A percentile compares a stretch with the other conserved stretches of the same genome.
Conservation (phyloP, 2,113 vertebrate genomes). For the Chunga burmeisteri region DNA sequence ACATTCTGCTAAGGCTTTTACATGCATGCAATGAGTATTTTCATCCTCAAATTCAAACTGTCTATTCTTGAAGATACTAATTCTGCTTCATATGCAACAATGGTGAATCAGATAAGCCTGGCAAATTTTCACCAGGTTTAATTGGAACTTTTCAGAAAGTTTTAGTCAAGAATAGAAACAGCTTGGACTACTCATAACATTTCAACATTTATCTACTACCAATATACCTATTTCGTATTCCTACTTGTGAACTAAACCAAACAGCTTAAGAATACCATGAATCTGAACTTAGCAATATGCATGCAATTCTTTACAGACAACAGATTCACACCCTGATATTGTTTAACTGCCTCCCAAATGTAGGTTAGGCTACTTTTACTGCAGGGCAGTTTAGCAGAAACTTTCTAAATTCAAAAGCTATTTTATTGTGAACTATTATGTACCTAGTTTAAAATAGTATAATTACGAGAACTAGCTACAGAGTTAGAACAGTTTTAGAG, state of each 20-base stretch:
- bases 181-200: not conserved
- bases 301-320: not conserved
- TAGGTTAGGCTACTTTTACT: not conserved
- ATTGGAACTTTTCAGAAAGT: not conserved
- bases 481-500: not conserved
- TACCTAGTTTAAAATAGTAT: not conserved
- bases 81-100: not conserved
- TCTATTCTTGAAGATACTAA: not conserved
- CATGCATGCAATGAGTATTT: not conserved
- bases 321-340: not conserved
- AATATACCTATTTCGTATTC: not conserved
- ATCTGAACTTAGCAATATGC: not conserved
- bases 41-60: not conserved
- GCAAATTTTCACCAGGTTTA: not conserved
- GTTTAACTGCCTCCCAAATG: not conserved
- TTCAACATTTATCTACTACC: not conserved
- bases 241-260: not conserved
- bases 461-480: not conserved
- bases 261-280: not conserved
- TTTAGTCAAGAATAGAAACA: not conserved
- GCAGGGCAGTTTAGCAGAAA: not conserved
- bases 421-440: not conserved
- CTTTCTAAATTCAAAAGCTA: not conserved
- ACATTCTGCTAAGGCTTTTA: not conserved
- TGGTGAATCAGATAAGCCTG: accelerated